Evolutionary conservation across 1,140 invertebrate genomes (phyloP).

Genomic region (Chrysomallon squamiferum): DNA sequence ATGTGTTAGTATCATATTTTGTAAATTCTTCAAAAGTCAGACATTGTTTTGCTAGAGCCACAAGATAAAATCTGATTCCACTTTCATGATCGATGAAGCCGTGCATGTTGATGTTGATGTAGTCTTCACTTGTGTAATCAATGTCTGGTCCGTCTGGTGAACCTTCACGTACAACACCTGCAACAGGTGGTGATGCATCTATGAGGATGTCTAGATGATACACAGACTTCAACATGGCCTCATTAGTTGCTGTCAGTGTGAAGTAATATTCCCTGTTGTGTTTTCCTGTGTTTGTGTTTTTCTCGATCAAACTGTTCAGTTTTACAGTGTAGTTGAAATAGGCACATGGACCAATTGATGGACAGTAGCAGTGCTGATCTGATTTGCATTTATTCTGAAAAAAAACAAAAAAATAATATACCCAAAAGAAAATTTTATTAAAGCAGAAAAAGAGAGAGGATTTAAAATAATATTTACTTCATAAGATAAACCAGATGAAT

Average conservation of each 20-base stretch:
- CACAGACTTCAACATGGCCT: constrained; percentile 11
- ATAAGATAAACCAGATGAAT: too few species aligned
- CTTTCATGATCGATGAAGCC: constrained; percentile 37
- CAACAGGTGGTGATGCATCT: constrained; percentile 33
- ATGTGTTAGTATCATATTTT: too few species aligned
- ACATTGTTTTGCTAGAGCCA: constrained; percentile 19
- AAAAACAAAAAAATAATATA: too few species aligned
- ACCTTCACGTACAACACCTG: constrained; percentile 30
- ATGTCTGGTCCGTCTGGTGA: constrained; percentile 19
- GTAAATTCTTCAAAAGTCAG: constrained; percentile 9
- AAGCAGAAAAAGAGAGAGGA: too few species aligned
- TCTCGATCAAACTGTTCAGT: constrained; percentile 10
- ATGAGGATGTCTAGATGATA: constrained; percentile 28
- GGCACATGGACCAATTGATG: constrained; percentile 29
- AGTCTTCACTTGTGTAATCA: constrained; percentile 22
- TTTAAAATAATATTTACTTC: too few species aligned
- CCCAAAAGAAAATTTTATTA: too few species aligned
- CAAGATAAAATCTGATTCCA: constrained; percentile 27
- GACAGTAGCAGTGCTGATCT: constrained; percentile 28
- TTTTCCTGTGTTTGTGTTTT: constrained; percentile 23
- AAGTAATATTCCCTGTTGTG: constrained; percentile 38
- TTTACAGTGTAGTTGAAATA: constrained; percentile 16
- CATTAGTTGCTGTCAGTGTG: constrained; percentile 28
- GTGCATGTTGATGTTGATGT: constrained; percentile 19
- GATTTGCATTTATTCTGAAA: neutral